Evolutionary conservation across 1,140 invertebrate species (phyloP).

Genomic region (Bombyx mori): DNA sequence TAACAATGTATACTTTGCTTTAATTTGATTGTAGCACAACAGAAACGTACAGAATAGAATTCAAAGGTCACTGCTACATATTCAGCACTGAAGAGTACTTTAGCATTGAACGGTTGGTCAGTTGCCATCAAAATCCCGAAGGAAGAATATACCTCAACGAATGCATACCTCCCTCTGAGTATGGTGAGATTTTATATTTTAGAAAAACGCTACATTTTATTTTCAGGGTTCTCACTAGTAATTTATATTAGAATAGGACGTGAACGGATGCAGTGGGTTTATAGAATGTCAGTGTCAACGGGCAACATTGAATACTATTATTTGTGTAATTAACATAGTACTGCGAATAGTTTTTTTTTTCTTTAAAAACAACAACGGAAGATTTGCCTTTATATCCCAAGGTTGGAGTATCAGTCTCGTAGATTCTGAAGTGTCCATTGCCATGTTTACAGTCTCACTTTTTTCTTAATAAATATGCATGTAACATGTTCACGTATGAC

Average conservation of each 20-base stretch:
- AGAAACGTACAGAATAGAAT: conserved; percentile 79
- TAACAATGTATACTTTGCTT: background rate
- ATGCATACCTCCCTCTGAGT: conserved; percentile 88
- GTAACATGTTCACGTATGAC: too few relatives aligned
- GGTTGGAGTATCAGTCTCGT: too few relatives aligned
- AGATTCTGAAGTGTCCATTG: too few relatives aligned
- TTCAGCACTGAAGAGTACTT: conserved; percentile 70
- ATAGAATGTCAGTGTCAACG: background rate
- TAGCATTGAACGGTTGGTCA: conserved; percentile 75
- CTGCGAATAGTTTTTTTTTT: too few relatives aligned
- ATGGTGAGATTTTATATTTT: conserved; percentile 74
- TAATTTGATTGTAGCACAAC: conserved; percentile 68
- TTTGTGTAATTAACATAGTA: too few relatives aligned
- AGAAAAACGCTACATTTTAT: background rate
- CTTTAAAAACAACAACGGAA: too few relatives aligned
- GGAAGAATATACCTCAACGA: conserved; percentile 75
- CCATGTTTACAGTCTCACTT: too few relatives aligned
- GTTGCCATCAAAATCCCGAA: conserved; percentile 73
- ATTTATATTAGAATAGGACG: too few relatives aligned
- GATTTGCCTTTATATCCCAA: too few relatives aligned
- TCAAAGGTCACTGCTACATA: conserved; percentile 51
- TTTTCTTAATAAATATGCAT: too few relatives aligned
- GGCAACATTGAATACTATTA: too few relatives aligned
- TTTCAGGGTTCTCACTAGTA: background rate
- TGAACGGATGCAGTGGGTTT: background rate